These are phyloP conservation scores for Ancistrus triradiatus DNA, from an alignment of 2,113 vertebrate species.

Conservation along the genomic window DNA sequence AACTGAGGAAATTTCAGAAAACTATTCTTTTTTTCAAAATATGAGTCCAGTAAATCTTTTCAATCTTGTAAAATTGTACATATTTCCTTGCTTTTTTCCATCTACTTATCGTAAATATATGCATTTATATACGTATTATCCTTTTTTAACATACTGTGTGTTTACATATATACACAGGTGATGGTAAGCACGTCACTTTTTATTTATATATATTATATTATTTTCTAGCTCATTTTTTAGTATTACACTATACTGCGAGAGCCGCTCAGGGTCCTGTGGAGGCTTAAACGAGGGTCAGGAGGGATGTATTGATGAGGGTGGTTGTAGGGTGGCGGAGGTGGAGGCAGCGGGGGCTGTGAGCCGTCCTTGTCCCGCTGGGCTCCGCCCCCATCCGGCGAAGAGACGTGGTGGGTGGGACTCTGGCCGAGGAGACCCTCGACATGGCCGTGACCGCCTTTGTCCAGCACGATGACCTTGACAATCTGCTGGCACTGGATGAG, in stretches of 20 bases:
- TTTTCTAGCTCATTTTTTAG: conserved; percentile 25
- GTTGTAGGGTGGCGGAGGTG: conserved; percentile 91
- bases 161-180: conserved; percentile 69
- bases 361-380: conserved; percentile 66
- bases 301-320: conserved; percentile 93
- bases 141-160: conserved; percentile 58
- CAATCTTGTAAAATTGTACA: conserved; percentile 43
- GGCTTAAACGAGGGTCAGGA: conserved; percentile 81
- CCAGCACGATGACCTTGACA: conserved; percentile 96
- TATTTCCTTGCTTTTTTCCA: conserved; percentile 27
- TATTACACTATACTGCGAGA: conserved; percentile 88
- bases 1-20: conserved; percentile 69
- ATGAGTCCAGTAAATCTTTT: conserved; percentile 63
- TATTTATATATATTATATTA: not conserved
- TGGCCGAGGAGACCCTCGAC: conserved; percentile 90
- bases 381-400: conserved; percentile 65
- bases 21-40: conserved; percentile 72
- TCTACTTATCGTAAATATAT: conserved; percentile 61
- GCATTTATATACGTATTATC: conserved; percentile 54
- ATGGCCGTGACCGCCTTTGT: conserved; percentile 83
- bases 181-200: conserved; percentile 6
- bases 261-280: conserved; percentile 87
- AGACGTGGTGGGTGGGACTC: conserved; percentile 80
- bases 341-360: conserved; percentile 88
- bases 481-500: conserved; percentile 98